phyloP scores from a whole-genome alignment of 2,888 invertebrate species.

The Ophioninae sp. region DNA sequence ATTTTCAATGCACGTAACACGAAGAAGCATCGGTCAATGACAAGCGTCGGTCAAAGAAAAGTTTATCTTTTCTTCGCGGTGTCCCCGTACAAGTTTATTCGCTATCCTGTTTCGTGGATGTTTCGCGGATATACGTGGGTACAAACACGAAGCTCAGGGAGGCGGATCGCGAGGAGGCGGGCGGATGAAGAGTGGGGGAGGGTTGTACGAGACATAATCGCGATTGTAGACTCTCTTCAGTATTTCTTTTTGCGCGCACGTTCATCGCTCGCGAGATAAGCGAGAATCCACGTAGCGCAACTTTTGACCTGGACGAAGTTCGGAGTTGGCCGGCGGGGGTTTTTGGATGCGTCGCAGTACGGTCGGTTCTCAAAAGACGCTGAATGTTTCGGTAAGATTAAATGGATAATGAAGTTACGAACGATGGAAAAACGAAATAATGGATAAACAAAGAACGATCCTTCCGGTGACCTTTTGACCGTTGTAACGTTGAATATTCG shows the following conservation, averaged over 20 bases:
- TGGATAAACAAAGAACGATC: neutral
- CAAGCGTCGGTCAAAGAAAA: neutral
- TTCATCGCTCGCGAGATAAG: constrained; percentile 52
- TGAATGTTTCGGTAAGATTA: neutral
- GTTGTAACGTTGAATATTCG: too few species aligned
- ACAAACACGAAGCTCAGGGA: constrained; percentile 4
- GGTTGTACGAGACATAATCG: constrained; percentile 34
- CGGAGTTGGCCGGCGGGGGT: neutral
- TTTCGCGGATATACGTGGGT: neutral
- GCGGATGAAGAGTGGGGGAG: too few species aligned
- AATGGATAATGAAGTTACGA: neutral
- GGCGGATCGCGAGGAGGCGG: neutral
- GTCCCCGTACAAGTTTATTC: constrained; percentile 27
- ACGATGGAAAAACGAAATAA: neutral
- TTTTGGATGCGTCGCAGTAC: neutral
- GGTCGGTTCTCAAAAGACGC: neutral
- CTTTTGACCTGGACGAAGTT: constrained; percentile 46
- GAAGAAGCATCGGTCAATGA: neutral
- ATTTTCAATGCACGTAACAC: neutral
- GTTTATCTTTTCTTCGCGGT: neutral
- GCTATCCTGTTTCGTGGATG: constrained; percentile 13
- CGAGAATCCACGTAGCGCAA: constrained; percentile 53
- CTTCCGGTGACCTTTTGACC: too few species aligned
- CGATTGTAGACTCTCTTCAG: constrained; percentile 19
- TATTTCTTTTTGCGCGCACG: constrained; percentile 13